phyloP scores from a whole-genome alignment of 2,113 vertebrate species.

The Lonchura striata region DNA sequence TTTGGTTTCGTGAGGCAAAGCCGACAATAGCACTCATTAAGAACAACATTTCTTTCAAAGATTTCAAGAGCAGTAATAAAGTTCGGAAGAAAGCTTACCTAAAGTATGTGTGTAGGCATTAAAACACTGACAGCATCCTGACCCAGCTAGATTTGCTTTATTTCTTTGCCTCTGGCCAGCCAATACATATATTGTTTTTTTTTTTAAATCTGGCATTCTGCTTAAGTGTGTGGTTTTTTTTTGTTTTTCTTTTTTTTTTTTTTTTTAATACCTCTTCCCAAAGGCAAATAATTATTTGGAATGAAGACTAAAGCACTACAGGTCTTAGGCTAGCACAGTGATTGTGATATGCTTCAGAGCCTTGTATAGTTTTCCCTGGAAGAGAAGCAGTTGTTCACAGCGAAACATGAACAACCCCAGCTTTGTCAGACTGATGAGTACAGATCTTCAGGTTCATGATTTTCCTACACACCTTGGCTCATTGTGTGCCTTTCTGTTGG shows the following conservation, averaged over 20 bases:
- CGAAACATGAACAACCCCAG: neutral
- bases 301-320: neutral
- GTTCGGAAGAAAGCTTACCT: neutral
- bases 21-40: neutral
- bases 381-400: neutral
- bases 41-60: neutral
- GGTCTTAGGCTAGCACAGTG: neutral
- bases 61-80: neutral
- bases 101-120: neutral
- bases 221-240: too few species aligned
- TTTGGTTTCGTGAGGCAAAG: neutral
- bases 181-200: too few species aligned
- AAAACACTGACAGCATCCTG: neutral
- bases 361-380: neutral
- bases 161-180: neutral
- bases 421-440: neutral
- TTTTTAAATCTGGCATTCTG: neutral
- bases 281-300: neutral
- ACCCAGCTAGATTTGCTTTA: neutral
- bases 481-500: neutral
- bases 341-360: neutral
- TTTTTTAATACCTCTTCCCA: too few species aligned
- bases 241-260: too few species aligned
- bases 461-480: neutral
- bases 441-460: neutral